Percentiles rank a stretch among this genome's conserved stretches.
These are phyloP conservation scores for Crossocerus cetratus DNA, from an alignment of 2,888 invertebrate species.

Conservation along the genomic window DNA sequence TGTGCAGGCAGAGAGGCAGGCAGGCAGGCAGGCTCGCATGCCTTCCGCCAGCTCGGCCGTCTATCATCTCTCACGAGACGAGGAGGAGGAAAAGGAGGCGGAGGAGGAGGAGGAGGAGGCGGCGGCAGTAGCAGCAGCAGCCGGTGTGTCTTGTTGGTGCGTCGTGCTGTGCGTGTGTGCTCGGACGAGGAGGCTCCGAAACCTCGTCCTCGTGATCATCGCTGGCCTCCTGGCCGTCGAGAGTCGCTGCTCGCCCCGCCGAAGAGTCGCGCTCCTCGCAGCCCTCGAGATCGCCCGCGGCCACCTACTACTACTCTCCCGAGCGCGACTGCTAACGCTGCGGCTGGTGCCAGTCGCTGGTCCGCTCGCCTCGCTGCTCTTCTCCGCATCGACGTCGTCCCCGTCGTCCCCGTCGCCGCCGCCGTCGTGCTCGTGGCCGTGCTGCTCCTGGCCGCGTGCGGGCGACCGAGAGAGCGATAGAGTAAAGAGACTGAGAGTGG, in stretches of 20 bases:
- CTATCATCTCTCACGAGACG: constrained; percentile 13
- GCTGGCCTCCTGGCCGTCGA: not conserved
- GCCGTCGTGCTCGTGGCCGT: too few species aligned
- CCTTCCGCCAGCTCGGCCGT: constrained; percentile 26
- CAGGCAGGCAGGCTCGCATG: constrained; percentile 24
- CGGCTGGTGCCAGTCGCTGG: too few species aligned
- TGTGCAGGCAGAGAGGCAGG: too few species aligned
- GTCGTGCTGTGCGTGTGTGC: constrained; percentile 49
- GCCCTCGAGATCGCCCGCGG: too few species aligned
- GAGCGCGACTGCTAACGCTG: too few species aligned
- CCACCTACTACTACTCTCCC: too few species aligned
- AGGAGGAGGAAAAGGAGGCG: not conserved
- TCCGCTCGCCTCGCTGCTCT: too few species aligned
- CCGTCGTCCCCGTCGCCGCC: constrained; percentile 1
- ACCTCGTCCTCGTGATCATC: constrained; percentile 16
- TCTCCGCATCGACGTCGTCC: too few species aligned
- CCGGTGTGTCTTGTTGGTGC: constrained; percentile 36
- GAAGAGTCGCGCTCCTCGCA: not conserved
- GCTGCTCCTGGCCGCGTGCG: constrained; percentile 35
- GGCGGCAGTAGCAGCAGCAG: constrained; percentile 9
- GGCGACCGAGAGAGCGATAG: constrained; percentile 37
- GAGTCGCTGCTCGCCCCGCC: not conserved
- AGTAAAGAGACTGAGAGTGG: constrained; percentile 43
- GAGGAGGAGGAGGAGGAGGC: constrained; percentile 5
- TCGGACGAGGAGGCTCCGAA: constrained; percentile 54